These are phyloP conservation scores for Varecia variegata DNA, from an alignment of 2,797 vertebrate genomes.

Conservation along the genomic window DNA sequence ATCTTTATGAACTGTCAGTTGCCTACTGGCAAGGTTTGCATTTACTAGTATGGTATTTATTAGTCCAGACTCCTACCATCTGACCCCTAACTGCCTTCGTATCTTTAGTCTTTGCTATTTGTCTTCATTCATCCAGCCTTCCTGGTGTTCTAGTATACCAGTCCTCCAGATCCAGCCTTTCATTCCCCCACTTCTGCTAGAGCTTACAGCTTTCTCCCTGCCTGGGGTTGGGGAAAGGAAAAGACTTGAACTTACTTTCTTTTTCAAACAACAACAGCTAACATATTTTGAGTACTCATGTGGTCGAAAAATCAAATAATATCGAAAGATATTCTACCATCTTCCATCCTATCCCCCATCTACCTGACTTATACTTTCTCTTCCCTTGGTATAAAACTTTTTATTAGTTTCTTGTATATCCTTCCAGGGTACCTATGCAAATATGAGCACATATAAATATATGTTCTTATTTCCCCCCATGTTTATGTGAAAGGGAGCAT, in stretches of 20 bases:
- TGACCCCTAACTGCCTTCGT: neutral
- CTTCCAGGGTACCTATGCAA: neutral
- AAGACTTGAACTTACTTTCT: neutral
- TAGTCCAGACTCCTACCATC: neutral
- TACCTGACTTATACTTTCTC: neutral
- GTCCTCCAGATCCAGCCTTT: neutral
- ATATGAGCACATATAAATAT: neutral
- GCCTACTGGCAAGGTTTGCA: neutral
- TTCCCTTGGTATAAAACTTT: neutral
- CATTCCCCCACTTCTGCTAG: neutral
- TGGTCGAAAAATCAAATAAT: neutral
- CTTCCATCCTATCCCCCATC: neutral
- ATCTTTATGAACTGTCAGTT: neutral
- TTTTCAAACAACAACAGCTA: neutral
- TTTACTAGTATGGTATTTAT: neutral
- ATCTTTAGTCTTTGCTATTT: neutral
- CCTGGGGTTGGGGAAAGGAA: neutral
- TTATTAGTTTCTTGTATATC: neutral
- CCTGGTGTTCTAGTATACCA: neutral
- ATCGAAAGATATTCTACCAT: neutral
- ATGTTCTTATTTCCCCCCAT: neutral
- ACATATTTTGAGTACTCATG: neutral
- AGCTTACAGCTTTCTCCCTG: neutral
- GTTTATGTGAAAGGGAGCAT: neutral
- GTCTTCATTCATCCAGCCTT: neutral